Base-by-base conservation (phyloP, 2,888 invertebrate species). In the Drosophila melanocephala region DNA sequence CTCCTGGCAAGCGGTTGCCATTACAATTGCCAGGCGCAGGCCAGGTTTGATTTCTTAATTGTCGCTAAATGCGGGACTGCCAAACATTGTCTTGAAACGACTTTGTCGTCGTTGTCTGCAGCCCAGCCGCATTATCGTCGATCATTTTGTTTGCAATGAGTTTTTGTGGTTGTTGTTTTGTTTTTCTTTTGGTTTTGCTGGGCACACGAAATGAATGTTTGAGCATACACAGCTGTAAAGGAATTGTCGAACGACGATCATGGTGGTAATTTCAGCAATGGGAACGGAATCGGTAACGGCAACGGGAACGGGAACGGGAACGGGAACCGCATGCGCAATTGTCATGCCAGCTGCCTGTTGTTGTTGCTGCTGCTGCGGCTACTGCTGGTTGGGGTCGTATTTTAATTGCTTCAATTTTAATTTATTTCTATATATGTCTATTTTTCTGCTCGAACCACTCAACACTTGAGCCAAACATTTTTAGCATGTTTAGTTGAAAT, bases 1-100 rank as follows among this genome's bases (percentile, higher is more conserved):
- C 85, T 89, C 73, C 83, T 84, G 85, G 79, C 65, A 68, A 72
- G 66, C 71, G 66, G 57, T 62, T 72, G 80, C 77, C 84, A 79
- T 80, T 82, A 55, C 90, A 88, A 89, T 87, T 89, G 87, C 53
- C 74, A 64, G 60, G 74, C 65, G 59, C 76, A 72, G 79, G 67
- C 79, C 77, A 84, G 85, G 79, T 86, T 89, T 86, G 85, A 89
- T 91, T 90, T 87, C 85, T 91, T 92, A 92, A 90, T 91, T 92
- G 91, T 76, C 81, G 81, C 81, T 83, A 86, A 89, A 90, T 92
- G 88, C 92, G 92, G 91, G 90, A 83, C 85, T 62, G 72, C 61
- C 82, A 51, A 75, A 71, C 84, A 75, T 78, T 82, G 84, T 77
- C 50, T 83, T 68, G 60, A 51, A 63, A 61, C 72, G 65, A 72